Evolutionary conservation across 2,888 invertebrate genomes (phyloP), one percentile per base, ranked within the genome.

Genomic region (Drosophila limbata): DNA sequence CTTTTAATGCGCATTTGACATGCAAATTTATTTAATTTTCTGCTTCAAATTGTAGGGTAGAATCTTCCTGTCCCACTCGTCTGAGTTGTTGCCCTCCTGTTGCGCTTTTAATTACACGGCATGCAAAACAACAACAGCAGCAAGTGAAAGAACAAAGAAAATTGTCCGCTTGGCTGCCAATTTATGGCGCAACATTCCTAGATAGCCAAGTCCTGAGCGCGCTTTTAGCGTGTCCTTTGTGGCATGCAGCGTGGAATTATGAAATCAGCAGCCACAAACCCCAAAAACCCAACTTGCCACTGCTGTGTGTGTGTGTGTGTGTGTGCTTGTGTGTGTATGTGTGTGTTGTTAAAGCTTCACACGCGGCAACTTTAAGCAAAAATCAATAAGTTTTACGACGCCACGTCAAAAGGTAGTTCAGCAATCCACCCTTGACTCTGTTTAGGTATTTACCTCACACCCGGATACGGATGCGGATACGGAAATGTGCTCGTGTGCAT

Each of bases 1-100:
- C 76, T 74, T 65, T 79, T 86, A 83, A 86, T 84, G 83, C 81
- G 84, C 83, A 84, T 86, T 85, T 84, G 81, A 86, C 84, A 85
- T 86, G 85, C 84, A 85, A 86, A 85, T 85, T 82, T 84, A 84
- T 85, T 85, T 84, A 86, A 84, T 84, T 85, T 85, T 84, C 83
- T 85, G 84, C 86, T 86, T 79, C 77, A 73, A 79, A 79, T 84
- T 69, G 53, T 72, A 69, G 59, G 57, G 39, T 47, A 51, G 50
- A 40, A 21, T 31, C 52, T 13, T 19, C 6, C 37, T 6, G 2
- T 19, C 37, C 31, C 1, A 4, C 3, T 9, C 9, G 10, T 4
- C 19, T 21, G 11, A n/a, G 1, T 21, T 8, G 0, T 6, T 31
- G 31, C 63, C 33, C 52, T 77, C 72, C 78, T 80, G 84, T 80